Base-by-base conservation (phyloP, 2,888 invertebrate genomes). In the Chrysotoxum bicinctum region DNA sequence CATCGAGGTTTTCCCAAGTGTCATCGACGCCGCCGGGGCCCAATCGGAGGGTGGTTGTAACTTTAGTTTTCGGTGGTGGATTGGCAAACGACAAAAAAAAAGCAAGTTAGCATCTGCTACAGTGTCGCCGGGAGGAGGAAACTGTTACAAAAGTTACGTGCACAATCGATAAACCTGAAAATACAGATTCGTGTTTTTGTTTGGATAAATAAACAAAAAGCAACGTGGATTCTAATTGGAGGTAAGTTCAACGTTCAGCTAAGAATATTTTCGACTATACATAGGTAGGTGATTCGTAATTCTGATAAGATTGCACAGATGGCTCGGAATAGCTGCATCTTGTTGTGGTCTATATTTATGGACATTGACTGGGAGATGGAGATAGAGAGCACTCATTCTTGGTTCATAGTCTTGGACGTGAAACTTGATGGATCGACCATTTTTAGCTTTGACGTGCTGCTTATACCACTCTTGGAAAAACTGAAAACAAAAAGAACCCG, bases 1-100 rank as follows among this genome's bases (percentile, higher is more conserved):
- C 45, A 45, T 35, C 48, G 35, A 12, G 12, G 58, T 35, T 37
- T 37, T 21, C 14, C 40, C 16, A n/a, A 50, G 66, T 66, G 66
- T 50, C 50, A 60, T 40, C 72, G 78, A 69, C 72, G 79, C 52
- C 70, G 74, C 64, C 69, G 70, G 75, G 70, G 26, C 30, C 75
- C 79, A 58, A 30, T 69, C 69, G 37, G 58, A 60, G 56, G 78
- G 73, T 83, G 70, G 69, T 58, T 66, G 69, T 70, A 23, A 10
- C 19, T 64, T 76, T 56, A 14, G n/a, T 74, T 48, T 82, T 78
- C 23, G 68, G 78, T 83, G 78, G 82, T 77, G 82, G 83, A 73
- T 83, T 77, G n/a, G 52, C 52, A 58, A 68, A 60, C 35, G 32
- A 58, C 30, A 54, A 56, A 30, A 26, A 26, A 23, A 54, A 30